Conservation (phyloP, 2,888 invertebrate genomes). For the Watsonalla cultraria region DNA sequence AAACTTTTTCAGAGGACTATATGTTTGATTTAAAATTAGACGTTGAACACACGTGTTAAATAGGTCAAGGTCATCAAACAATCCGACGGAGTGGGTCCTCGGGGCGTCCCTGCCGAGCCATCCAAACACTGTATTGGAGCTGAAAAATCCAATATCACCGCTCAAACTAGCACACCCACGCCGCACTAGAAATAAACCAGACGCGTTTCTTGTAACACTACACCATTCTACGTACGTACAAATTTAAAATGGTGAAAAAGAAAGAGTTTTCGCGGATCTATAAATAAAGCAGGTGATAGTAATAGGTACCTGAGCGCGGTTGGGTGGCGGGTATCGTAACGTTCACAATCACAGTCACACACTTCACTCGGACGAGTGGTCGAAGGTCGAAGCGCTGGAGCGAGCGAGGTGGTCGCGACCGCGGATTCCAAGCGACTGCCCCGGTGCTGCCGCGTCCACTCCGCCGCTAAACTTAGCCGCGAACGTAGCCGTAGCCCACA, state of each 20-base stretch:
- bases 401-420: slow-evolving; percentile 69
- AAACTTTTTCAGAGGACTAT: background rate
- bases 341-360: slow-evolving; percentile 72
- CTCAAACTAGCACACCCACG: slow-evolving; percentile 45
- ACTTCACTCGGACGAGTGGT: slow-evolving; percentile 74
- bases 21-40: background rate
- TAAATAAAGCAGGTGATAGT: slow-evolving; percentile 25
- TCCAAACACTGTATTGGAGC: slow-evolving; percentile 14
- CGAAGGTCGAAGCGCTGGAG: slow-evolving; percentile 68
- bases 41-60: slow-evolving; percentile 21
- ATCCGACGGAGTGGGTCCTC: slow-evolving; percentile 22
- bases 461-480: slow-evolving; percentile 61
- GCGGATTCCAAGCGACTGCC: slow-evolving; percentile 74
- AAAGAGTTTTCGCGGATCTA: slow-evolving; percentile 39
- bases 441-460: slow-evolving; percentile 34
- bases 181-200: slow-evolving; percentile 66
- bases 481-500: slow-evolving; percentile 28
- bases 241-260: slow-evolving; percentile 45
- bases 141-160: slow-evolving; percentile 43
- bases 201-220: slow-evolving; percentile 67
- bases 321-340: slow-evolving; percentile 36
- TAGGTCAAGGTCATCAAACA: slow-evolving; percentile 67
- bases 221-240: slow-evolving; percentile 47
- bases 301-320: slow-evolving; percentile 41
- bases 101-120: slow-evolving; percentile 17